Evolutionary conservation across 2,113 vertebrate species (phyloP).

Genomic region (Lycocorax pyrrhopterus): DNA sequence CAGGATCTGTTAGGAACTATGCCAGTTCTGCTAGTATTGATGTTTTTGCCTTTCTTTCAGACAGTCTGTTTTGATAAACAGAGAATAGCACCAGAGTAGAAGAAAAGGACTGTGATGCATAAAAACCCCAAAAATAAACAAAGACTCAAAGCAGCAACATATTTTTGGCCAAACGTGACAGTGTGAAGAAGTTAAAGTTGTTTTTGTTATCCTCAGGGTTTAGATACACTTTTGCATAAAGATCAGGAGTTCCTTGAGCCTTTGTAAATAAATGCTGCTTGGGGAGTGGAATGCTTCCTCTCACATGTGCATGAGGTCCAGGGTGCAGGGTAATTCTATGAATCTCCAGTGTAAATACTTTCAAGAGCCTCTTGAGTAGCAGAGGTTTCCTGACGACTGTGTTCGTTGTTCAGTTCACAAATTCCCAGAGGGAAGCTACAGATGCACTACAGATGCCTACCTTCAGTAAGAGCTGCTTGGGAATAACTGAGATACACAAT

Average conservation of each 20-base stretch:
- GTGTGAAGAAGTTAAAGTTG: neutral
- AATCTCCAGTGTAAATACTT: neutral
- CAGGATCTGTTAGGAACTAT: conserved; percentile 7
- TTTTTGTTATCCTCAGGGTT: conserved; percentile 8
- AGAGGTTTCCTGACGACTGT: neutral
- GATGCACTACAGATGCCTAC: neutral
- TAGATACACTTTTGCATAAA: neutral
- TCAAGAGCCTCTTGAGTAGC: neutral
- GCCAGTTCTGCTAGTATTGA: conserved; percentile 1
- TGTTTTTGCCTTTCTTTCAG: conserved; percentile 22
- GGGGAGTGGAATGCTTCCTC: neutral
- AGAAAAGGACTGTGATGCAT: neutral
- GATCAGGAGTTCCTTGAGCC: neutral
- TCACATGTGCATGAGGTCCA: neutral
- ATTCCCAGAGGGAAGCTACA: neutral
- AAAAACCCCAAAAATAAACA: conserved; percentile 3
- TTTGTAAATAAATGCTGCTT: neutral
- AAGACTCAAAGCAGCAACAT: neutral
- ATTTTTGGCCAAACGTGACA: neutral
- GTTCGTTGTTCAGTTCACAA: neutral
- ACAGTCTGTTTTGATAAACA: conserved; percentile 23
- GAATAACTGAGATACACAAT: neutral
- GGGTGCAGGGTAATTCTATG: neutral
- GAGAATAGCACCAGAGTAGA: neutral
- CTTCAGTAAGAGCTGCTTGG: neutral